Evolutionary conservation across 2,797 vertebrate genomes (phyloP).

Genomic region (Echiichthys vipera): DNA sequence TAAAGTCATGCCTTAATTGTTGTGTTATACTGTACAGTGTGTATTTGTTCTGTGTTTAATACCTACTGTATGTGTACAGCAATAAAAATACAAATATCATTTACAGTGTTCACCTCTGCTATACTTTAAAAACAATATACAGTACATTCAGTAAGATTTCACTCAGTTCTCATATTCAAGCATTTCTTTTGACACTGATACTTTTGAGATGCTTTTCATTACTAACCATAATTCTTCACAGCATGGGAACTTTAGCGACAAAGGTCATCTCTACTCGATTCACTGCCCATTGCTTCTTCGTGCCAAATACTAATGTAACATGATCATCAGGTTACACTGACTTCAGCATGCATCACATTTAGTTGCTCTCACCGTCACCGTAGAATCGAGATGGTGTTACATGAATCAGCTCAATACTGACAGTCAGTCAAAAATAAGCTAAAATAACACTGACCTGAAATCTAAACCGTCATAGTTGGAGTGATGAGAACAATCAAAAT

Average conservation of each 20-base stretch:
- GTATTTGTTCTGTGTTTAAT: conserved; percentile 32
- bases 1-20: conserved; percentile 13
- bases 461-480: neutral
- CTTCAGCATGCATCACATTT: neutral
- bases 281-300: neutral
- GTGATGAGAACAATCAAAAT: neutral
- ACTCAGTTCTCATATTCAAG: neutral
- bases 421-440: neutral
- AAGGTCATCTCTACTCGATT: neutral
- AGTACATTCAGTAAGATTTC: neutral
- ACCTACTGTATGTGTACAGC: conserved; percentile 29
- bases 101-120: neutral
- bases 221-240: neutral
- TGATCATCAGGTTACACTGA: neutral
- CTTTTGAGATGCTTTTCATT: neutral
- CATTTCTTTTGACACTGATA: neutral
- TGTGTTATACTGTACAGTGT: conserved; percentile 26
- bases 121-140: conserved; percentile 29
- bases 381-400: neutral
- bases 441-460: neutral
- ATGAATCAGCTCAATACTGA: neutral
- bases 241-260: neutral
- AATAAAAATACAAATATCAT: conserved; percentile 39
- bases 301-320: neutral
- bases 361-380: neutral